phyloP scores from a whole-genome alignment of 2,888 invertebrate species.

The Drosophila borborema region DNA sequence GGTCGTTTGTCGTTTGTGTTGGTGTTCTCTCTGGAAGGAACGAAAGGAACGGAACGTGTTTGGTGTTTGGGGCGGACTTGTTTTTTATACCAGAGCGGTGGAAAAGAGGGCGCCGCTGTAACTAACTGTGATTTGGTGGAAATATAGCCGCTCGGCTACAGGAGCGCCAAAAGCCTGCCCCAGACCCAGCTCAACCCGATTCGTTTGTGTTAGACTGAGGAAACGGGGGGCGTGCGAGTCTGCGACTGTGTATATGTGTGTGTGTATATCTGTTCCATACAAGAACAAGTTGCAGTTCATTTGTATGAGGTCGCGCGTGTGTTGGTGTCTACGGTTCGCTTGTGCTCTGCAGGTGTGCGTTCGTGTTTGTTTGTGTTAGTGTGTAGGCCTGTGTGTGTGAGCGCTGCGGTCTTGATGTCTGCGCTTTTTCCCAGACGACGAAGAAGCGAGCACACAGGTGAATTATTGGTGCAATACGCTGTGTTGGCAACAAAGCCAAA shows the following conservation, averaged over 20 bases:
- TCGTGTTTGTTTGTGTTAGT: conserved; percentile 17
- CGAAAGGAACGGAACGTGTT: conserved; percentile 72
- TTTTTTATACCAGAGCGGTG: conserved; percentile 53
- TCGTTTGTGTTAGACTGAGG: conserved; percentile 46
- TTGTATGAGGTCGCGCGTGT: conserved; percentile 37
- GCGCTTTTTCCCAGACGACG: conserved; percentile 74
- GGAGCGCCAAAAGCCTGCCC: conserved; percentile 60
- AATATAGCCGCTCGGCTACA: conserved; percentile 56
- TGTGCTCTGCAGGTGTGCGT: conserved; percentile 41
- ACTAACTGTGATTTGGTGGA: conserved; percentile 67
- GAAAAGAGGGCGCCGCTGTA: conserved; percentile 63
- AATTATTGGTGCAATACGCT: conserved; percentile 76
- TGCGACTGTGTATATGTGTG: conserved; percentile 19
- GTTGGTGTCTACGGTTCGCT: conserved; percentile 29
- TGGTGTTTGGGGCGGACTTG: conserved; percentile 73
- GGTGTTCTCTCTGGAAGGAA: conserved; percentile 36
- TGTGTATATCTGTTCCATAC: conserved; percentile 45
- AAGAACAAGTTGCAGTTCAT: conserved; percentile 65
- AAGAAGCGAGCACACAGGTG: conserved; percentile 76
- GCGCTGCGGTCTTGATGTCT: conserved; percentile 72
- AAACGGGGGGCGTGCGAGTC: conserved; percentile 35
- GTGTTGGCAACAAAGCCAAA: conserved; percentile 59
- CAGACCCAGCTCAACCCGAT: conserved; percentile 62
- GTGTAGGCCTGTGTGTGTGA: conserved; percentile 14
- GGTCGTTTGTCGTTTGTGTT: not conserved